phyloP scores from a whole-genome alignment of 2,113 vertebrate species.

The Columba janthina region DNA sequence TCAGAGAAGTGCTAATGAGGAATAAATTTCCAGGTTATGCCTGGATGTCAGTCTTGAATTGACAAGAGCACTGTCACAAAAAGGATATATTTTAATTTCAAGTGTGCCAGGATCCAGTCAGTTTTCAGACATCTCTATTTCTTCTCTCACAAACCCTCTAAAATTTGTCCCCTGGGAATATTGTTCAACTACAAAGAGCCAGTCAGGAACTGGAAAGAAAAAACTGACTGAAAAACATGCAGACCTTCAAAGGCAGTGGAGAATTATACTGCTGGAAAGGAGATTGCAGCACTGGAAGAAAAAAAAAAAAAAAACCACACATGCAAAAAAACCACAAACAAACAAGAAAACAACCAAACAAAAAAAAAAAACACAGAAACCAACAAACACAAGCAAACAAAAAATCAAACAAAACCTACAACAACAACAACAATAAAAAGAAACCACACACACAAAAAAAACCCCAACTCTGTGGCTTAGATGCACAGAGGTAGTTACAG shows the following conservation, averaged over 20 bases:
- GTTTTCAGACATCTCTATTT: slow-evolving; percentile 57
- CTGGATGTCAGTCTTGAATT: slow-evolving; percentile 35
- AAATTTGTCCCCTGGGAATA: slow-evolving; percentile 22
- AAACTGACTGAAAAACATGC: neutral
- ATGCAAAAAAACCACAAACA: too few relatives aligned
- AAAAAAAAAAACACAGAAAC: neutral
- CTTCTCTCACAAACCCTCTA: neutral
- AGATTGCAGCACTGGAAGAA: neutral
- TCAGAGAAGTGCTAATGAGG: slow-evolving; percentile 16
- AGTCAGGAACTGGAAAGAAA: neutral
- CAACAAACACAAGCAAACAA: too few relatives aligned
- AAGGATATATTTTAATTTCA: slow-evolving; percentile 39
- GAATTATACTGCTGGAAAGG: slow-evolving; percentile 5
- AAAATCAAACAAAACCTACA: too few relatives aligned
- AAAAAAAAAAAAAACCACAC: neutral
- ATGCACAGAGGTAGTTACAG: neutral
- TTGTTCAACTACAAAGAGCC: neutral
- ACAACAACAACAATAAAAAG: too few relatives aligned
- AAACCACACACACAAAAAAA: too few relatives aligned
- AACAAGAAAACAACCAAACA: neutral
- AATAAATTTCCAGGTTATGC: slow-evolving; percentile 24
- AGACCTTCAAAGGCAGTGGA: neutral
- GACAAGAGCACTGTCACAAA: neutral
- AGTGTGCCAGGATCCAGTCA: slow-evolving; percentile 37
- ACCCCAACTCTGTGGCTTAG: neutral